Evolutionary conservation across 2,113 vertebrate species (phyloP), one percentile per base, ranked within the genome.

Genomic region (Carlito syrichta): DNA sequence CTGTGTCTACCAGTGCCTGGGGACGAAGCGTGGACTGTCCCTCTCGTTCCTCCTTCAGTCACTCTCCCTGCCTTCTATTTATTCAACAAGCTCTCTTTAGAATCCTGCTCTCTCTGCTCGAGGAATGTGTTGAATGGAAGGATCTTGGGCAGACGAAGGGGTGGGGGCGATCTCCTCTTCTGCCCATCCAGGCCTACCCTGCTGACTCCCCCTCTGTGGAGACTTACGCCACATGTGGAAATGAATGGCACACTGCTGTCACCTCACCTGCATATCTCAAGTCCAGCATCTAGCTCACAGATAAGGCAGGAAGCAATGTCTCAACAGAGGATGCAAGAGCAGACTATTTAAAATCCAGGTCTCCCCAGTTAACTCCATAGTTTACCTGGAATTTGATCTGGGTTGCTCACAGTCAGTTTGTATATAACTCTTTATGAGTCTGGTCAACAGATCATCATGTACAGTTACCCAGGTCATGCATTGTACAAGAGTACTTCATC

Each of bases 191-290:
- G 25, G 22, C 16, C 69, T 35, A 17, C 60, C n/a, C 20, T 50
- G 0, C 60, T 50, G 50, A 35, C 3, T 10, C 45, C 52, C 25
- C 48, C 40, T 12, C 3, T 66, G 1, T 10, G 52, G 40, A 56
- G 54, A 20, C 50, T 38, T 20, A 14, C 14, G 2, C 82, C 23
- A 0, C 1, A 9, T 23, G 35, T 54, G n/a, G 66, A 30, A 54
- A 35, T 1, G 2, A 17, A 0, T 0, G 35, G 30, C 6, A 16
- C 2, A 0, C n/a, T 7, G 10, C 62, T 16, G 0, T 35, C 40
- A 30, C 0, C 7, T 38, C 63, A 3, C 48, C 30, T 25, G 25
- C 30, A 35, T 10, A 4, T 7, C 32, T 40, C 43, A 19, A n/a
- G 20, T 30, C 89, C 56, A 3, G 12, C 56, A 7, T 32, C 1